Evolutionary conservation across 2,888 invertebrate genomes (phyloP), one percentile per base, ranked within the genome.

Genomic region (Tigriopus californicus): DNA sequence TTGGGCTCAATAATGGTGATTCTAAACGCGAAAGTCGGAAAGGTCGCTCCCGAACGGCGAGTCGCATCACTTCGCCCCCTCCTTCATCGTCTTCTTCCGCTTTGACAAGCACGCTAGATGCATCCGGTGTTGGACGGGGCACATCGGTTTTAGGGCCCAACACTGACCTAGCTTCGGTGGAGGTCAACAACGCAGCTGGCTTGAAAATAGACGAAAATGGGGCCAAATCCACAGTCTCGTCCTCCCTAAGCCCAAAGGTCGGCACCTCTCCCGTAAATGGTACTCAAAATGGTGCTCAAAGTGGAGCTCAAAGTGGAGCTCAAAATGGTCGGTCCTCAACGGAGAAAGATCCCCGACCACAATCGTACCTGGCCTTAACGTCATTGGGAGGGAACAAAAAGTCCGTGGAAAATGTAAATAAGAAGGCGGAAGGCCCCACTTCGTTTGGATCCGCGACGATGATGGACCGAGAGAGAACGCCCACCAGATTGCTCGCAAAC

Each of bases 351-450:
- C 22, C 52, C 22, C 24, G 24, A 33, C 52, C 24, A 6, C 42
- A 44, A 25, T 46, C 46, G 20, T 56, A 56, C 44, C 22, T 56
- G 8, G 56, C 56, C 6, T 25, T 56, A 11, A 56, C 56, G 20
- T 46, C 42, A 10, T 46, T 56, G 22, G 56, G 56, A 13, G 33
- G 33, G 20, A 46, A 46, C 22, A 20, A 56, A 12, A 44, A 42
- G 49, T 13, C 49, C 22, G 49, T 20, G 22, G 49, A 49, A 22
- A 49, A 49, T 22, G 22, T 4, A 4, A 49, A 49, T 22, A 49
- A 49, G 20, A 33, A 33, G 33, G 3, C 33, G 3, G 33, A 33
- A 33, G 33, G 33, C 4, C 33, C 8, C 33, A 8, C 8, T 8
- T 33, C 33, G n/a, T n/a, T n/a, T n/a, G n/a, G n/a, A n/a, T n/a